Percentiles rank a stretch among this genome's conserved stretches.
Conservation (phyloP, 2,888 invertebrate species). For the Herminia tarsipennalis region DNA sequence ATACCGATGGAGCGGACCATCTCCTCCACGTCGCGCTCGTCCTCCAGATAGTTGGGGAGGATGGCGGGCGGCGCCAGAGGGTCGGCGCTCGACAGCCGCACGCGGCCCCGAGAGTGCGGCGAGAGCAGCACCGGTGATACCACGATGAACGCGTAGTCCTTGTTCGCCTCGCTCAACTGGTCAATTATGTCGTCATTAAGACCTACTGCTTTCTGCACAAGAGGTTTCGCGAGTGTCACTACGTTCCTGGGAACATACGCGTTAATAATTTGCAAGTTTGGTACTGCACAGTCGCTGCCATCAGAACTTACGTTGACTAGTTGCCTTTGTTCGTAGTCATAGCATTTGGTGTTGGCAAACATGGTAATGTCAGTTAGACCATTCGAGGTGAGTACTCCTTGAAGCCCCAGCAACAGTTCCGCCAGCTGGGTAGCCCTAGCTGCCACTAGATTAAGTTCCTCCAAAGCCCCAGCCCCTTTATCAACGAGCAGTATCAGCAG, state of each 20-base stretch:
- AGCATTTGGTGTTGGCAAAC: too few species aligned
- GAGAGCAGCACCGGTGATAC: too few species aligned
- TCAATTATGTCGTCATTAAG: slow-evolving; percentile 42
- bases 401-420: slow-evolving; percentile 35
- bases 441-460: slow-evolving; percentile 18
- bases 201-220: slow-evolving; percentile 34
- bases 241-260: slow-evolving; percentile 51
- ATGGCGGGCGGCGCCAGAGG: slow-evolving; percentile 53
- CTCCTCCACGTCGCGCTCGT: slow-evolving; percentile 56
- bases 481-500: slow-evolving; percentile 51
- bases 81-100: slow-evolving; percentile 55
- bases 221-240: slow-evolving; percentile 18
- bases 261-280: slow-evolving; percentile 58
- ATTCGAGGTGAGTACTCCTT: slow-evolving; percentile 58
- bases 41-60: slow-evolving; percentile 56
- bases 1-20: too few species aligned
- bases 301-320: slow-evolving; percentile 41
- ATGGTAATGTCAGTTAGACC: slow-evolving; percentile 58
- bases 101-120: too few species aligned
- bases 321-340: too few species aligned
- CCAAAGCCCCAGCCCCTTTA: slow-evolving; percentile 13
- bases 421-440: slow-evolving; percentile 19
- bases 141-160: too few species aligned
- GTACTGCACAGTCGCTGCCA: slow-evolving; percentile 53
- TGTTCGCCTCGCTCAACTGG: too few species aligned